Evolutionary conservation across 2,888 invertebrate species (phyloP).

Genomic region (Epinotia bilunana): DNA sequence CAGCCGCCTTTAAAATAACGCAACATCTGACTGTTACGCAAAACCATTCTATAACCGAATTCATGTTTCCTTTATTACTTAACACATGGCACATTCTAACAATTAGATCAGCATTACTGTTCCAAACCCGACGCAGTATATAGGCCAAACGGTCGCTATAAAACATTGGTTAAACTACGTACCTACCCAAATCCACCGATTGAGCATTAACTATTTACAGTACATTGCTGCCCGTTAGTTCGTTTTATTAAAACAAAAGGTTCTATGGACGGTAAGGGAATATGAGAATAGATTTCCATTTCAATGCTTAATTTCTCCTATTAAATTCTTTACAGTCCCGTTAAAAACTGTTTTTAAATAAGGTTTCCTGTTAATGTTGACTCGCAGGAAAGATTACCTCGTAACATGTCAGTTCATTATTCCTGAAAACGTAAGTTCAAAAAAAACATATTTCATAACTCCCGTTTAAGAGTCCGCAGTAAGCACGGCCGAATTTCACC

Average conservation of each 20-base stretch:
- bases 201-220: conserved; percentile 28
- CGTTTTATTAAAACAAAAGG: not conserved
- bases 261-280: not conserved
- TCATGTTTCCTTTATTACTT: conserved; percentile 37
- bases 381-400: too few species aligned
- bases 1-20: conserved; percentile 38
- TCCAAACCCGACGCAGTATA: conserved; percentile 51
- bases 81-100: conserved; percentile 47
- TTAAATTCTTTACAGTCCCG: not conserved
- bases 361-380: too few species aligned
- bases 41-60: conserved; percentile 37
- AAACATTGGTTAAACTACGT: conserved; percentile 43
- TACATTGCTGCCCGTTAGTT: conserved; percentile 25
- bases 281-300: not conserved
- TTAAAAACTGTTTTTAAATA: too few species aligned
- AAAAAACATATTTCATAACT: too few species aligned
- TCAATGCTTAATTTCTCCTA: too few species aligned
- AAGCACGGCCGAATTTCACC: too few species aligned
- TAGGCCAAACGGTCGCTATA: conserved; percentile 48
- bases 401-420: not conserved
- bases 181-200: conserved; percentile 16
- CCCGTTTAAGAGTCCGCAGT: too few species aligned
- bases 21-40: conserved; percentile 42
- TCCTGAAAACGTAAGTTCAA: not conserved
- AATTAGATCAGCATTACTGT: conserved; percentile 54